Evolutionary conservation across 2,113 vertebrate genomes (phyloP), one percentile per base, ranked within the genome.

Genomic region (Heterocephalus glaber): DNA sequence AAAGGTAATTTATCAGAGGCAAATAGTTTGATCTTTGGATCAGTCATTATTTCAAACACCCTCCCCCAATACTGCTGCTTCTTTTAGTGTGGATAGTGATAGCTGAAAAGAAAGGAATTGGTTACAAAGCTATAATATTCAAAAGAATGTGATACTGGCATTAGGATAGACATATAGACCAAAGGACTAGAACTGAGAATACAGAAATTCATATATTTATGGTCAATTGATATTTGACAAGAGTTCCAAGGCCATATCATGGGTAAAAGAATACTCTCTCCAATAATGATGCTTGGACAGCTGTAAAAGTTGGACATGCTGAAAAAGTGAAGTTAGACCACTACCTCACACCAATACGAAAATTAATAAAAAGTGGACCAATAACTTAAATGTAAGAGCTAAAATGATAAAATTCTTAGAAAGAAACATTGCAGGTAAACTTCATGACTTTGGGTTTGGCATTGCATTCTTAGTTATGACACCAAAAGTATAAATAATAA

Each of bases 391-490:
- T 66, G 35, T 60, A 74, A 44, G 20, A 44, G 24, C 68, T 26
- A 26, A 74, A 66, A 89, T 63, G 16, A 83, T 49, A 88, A 86
- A 90, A 38, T 11, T 74, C 58, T 83, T 52, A 35, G 54, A 87
- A 84, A 19, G 49, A 94, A 86, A 87, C 12, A 83, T 47, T 61
- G 8, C 6, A 10, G 49, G 4, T 77, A 89, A 49, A 63, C 68
- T 79, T 66, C 20, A 74, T 60, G 63, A 60, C 26, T n/a, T 89
- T 92, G 80, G 41, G 92, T 61, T 52, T 92, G 30, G 17, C 63
- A 89, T n/a, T 92, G 68, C 14, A 35, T 87, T 83, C 77, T 83
- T 95, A 93, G 35, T 66, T 84, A 63, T 72, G 52, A 80, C 63
- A 89, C 24, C 49, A 89, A 94, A 85, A 74, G 28, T 60, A 41